These are phyloP conservation scores for Tragelaphus imberbis DNA, from an alignment of 2,113 vertebrate genomes.

Conservation along the genomic window DNA sequence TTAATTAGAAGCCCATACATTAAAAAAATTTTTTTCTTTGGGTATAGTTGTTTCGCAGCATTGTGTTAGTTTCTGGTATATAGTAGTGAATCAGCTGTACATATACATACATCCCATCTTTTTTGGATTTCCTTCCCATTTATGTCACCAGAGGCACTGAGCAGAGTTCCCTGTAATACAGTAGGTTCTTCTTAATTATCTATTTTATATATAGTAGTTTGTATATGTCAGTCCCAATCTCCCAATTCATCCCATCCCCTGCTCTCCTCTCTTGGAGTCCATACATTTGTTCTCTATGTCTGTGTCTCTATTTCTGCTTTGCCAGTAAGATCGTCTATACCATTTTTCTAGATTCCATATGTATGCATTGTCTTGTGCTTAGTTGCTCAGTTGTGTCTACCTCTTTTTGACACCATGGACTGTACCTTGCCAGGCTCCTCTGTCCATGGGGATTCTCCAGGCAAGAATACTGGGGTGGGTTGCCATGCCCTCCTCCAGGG, in stretches of 20 bases:
- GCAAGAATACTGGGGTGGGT: background rate
- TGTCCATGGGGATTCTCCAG: background rate
- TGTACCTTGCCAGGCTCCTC: background rate
- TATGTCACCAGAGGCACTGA: background rate
- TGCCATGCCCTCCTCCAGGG: background rate
- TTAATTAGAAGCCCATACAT: background rate
- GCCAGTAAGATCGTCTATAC: background rate
- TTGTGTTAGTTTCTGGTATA: background rate
- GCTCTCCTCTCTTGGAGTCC: background rate
- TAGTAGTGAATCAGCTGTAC: background rate
- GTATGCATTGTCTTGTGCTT: background rate
- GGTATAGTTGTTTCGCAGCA: background rate
- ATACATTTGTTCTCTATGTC: background rate
- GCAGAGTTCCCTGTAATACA: background rate
- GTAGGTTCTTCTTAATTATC: background rate
- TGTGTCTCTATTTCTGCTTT: background rate
- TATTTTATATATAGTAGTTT: background rate
- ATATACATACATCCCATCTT: background rate
- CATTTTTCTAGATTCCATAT: background rate
- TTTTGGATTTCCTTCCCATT: background rate
- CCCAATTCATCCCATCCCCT: background rate
- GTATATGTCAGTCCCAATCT: background rate
- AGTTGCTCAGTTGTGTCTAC: background rate
- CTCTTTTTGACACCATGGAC: background rate
- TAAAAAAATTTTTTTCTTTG: background rate